Conservation (phyloP, 2,113 vertebrate genomes). For the Cottus gobio region DNA sequence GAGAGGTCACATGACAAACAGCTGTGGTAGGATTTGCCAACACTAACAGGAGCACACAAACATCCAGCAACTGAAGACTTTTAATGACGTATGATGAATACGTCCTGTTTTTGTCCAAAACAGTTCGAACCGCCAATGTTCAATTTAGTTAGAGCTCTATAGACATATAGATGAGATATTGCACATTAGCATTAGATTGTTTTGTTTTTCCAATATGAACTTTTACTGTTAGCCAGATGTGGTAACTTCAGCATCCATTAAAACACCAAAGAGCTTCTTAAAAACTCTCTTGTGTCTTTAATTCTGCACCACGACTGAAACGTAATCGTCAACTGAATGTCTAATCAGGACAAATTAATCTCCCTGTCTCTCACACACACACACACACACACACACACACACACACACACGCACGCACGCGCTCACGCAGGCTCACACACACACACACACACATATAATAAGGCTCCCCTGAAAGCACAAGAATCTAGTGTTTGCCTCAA, state of each 20-base stretch:
- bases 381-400: slow-evolving; percentile 29
- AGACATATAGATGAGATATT: neutral
- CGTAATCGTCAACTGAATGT: slow-evolving; percentile 62
- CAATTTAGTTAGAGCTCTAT: neutral
- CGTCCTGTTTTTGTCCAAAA: neutral
- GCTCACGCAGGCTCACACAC: slow-evolving; percentile 15
- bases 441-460: slow-evolving; percentile 10
- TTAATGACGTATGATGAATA: neutral
- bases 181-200: neutral
- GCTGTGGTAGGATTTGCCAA: too few relatives aligned
- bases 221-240: slow-evolving; percentile 16
- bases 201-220: neutral
- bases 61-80: too few relatives aligned
- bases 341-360: slow-evolving; percentile 76
- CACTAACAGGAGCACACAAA: neutral
- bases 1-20: neutral
- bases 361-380: slow-evolving; percentile 40
- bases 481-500: slow-evolving; percentile 55
- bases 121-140: neutral
- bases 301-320: slow-evolving; percentile 44
- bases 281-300: slow-evolving; percentile 47
- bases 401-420: slow-evolving; percentile 15
- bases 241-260: slow-evolving; percentile 29
- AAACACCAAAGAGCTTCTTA: slow-evolving; percentile 42
- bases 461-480: slow-evolving; percentile 37